A percentile compares a stretch with the other conserved stretches of the same genome.
Conservation (phyloP, 2,113 vertebrate species). For the Microtus oregoni region DNA sequence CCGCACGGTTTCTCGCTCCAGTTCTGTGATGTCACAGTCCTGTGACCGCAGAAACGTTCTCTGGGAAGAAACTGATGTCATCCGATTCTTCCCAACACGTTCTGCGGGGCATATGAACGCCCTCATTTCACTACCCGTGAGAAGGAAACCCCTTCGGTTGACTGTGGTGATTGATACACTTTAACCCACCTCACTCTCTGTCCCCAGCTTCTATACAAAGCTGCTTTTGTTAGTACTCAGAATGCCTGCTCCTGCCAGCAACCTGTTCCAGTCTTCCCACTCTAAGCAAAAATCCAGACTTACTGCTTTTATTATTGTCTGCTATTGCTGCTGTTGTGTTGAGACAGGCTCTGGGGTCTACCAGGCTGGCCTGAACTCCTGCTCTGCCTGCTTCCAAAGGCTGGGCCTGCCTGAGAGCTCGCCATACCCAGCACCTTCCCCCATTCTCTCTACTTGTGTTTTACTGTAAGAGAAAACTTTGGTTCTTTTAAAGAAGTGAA, state of each 20-base stretch:
- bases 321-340: neutral
- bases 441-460: neutral
- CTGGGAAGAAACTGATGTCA: slow-evolving; percentile 62
- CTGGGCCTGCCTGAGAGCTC: neutral
- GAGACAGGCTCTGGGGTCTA: neutral
- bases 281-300: neutral
- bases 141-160: slow-evolving; percentile 28
- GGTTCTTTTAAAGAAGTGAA: slow-evolving; percentile 30
- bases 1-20: neutral
- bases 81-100: slow-evolving; percentile 48
- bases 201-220: slow-evolving; percentile 29
- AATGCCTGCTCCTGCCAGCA: neutral
- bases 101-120: neutral
- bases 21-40: slow-evolving; percentile 62
- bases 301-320: neutral
- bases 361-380: neutral
- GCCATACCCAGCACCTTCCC: neutral
- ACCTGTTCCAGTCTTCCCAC: neutral
- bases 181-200: slow-evolving; percentile 22
- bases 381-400: neutral
- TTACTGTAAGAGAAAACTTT: neutral
- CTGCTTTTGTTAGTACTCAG: neutral
- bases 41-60: slow-evolving; percentile 58
- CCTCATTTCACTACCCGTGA: slow-evolving; percentile 38
- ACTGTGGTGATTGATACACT: neutral